Percentiles rank a stretch among this genome's conserved stretches.
Conservation (phyloP, 2,888 invertebrate genomes). For the Hedya salicella region DNA sequence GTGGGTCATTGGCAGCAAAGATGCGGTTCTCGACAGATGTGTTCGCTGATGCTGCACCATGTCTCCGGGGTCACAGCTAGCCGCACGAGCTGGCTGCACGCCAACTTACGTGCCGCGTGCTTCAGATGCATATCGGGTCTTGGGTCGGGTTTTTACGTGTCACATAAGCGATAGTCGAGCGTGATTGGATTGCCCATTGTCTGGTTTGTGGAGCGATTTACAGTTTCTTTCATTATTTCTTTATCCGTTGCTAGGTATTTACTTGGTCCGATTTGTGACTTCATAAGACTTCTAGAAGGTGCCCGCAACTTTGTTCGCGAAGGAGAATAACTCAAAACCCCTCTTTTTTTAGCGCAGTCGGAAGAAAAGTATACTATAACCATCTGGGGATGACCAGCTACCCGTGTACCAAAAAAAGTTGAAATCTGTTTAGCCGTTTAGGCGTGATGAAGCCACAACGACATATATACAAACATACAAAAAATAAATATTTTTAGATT, state of each 20-base stretch:
- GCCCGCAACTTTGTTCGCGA: too few species aligned
- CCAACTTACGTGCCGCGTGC: background rate
- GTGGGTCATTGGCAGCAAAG: slow-evolving; percentile 25
- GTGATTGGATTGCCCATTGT: background rate
- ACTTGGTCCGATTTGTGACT: background rate
- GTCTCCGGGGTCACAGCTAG: slow-evolving; percentile 25
- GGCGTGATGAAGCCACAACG: too few species aligned
- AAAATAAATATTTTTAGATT: too few species aligned
- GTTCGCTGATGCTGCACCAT: slow-evolving; percentile 26
- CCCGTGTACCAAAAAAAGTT: too few species aligned
- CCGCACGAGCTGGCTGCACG: background rate
- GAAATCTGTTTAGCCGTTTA: too few species aligned
- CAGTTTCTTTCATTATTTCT: background rate
- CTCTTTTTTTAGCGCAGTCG: too few species aligned
- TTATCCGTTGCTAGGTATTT: background rate
- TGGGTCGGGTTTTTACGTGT: slow-evolving; percentile 7
- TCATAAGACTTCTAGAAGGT: too few species aligned
- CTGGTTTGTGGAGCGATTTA: background rate
- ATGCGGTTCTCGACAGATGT: slow-evolving; percentile 16
- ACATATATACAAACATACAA: too few species aligned
- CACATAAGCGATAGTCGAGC: background rate
- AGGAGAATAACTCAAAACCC: too few species aligned
- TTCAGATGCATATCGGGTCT: background rate
- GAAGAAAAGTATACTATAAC: too few species aligned
- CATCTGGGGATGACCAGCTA: too few species aligned